Evolutionary conservation across 2,888 invertebrate species (phyloP).

Genomic region (Malthinus seriepunctatus): DNA sequence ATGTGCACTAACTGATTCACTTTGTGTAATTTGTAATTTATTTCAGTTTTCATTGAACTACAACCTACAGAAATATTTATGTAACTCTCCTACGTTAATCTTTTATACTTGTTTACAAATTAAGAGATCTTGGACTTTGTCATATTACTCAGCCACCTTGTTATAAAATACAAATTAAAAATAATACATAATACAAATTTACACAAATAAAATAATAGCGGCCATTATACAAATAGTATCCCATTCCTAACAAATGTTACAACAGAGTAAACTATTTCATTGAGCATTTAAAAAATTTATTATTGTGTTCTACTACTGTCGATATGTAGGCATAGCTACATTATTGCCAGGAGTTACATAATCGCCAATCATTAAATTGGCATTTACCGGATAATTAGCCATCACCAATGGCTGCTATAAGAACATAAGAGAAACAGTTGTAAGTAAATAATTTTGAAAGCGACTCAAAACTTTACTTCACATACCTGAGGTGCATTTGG

Average conservation of each 20-base stretch:
- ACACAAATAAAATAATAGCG: not conserved
- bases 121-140: not conserved
- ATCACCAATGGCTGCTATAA: slow-evolving; percentile 58
- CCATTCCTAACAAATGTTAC: slow-evolving; percentile 39
- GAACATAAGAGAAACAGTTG: not conserved
- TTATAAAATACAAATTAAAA: not conserved
- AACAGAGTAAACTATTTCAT: slow-evolving; percentile 35
- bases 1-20: too few species aligned
- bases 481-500: slow-evolving; percentile 47
- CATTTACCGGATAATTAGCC: slow-evolving; percentile 70
- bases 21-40: too few species aligned
- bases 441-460: not conserved
- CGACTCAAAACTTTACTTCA: not conserved
- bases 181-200: not conserved
- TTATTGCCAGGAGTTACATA: slow-evolving; percentile 66
- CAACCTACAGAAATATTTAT: too few species aligned
- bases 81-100: too few species aligned
- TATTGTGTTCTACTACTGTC: slow-evolving; percentile 46
- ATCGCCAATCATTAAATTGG: slow-evolving; percentile 76
- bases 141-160: not conserved
- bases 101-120: too few species aligned
- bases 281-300: slow-evolving; percentile 41
- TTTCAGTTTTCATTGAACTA: too few species aligned
- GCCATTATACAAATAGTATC: slow-evolving; percentile 17
- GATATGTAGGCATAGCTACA: slow-evolving; percentile 52